Evolutionary conservation across 2,888 invertebrate genomes (phyloP).

Genomic region (Torymus aiolomorphi): DNA sequence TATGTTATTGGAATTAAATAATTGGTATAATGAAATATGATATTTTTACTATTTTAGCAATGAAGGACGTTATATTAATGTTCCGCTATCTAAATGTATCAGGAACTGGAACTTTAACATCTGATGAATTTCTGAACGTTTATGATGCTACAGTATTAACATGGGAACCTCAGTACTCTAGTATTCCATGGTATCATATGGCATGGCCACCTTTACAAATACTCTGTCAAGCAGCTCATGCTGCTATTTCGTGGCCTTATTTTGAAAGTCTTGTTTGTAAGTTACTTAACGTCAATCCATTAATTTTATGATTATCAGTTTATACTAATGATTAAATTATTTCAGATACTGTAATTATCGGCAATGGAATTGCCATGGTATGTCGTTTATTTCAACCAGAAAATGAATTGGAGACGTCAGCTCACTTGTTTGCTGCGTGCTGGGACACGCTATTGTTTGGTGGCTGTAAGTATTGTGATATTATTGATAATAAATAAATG

Average conservation of each 20-base stretch:
- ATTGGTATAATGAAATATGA: neutral
- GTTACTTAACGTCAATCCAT: conserved; percentile 67
- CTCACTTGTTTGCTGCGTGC: conserved; percentile 82
- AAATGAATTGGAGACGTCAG: conserved; percentile 79
- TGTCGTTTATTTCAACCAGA: conserved; percentile 82
- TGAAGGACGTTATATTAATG: conserved; percentile 86
- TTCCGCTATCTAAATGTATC: conserved; percentile 87
- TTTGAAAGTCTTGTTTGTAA: conserved; percentile 86
- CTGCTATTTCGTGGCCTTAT: conserved; percentile 83
- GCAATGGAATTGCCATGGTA: conserved; percentile 86
- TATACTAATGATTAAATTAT: conserved; percentile 21
- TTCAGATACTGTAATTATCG: conserved; percentile 83
- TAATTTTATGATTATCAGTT: conserved; percentile 3
- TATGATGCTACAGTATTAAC: conserved; percentile 85
- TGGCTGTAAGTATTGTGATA: conserved; percentile 77
- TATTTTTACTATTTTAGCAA: conserved; percentile 75
- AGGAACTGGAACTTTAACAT: conserved; percentile 81
- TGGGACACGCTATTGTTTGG: conserved; percentile 88
- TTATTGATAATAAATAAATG: too few relatives aligned
- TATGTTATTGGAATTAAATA: neutral
- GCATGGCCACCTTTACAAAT: conserved; percentile 80
- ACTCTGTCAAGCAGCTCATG: conserved; percentile 79
- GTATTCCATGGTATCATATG: conserved; percentile 85
- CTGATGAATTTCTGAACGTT: conserved; percentile 84
- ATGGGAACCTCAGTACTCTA: conserved; percentile 84